Conservation (phyloP, 2,888 invertebrate genomes). For the Pachydiplax longipennis region DNA sequence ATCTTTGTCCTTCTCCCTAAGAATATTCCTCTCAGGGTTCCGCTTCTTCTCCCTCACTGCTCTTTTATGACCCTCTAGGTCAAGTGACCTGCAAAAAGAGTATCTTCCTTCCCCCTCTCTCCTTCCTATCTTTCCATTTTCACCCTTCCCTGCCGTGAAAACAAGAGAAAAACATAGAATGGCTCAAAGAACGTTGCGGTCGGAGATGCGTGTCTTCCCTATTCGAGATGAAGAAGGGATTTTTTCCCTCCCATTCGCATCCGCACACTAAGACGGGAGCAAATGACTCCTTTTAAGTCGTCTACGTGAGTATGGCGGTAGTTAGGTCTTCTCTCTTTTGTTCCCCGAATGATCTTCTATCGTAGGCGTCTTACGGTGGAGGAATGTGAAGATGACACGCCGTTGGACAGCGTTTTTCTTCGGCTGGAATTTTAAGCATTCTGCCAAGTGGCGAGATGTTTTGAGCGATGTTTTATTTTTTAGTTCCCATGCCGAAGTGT, state of each 20-base stretch:
- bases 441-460: not conserved
- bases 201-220: slow-evolving; percentile 27
- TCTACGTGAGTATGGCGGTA: not conserved
- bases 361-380: not conserved
- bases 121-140: not conserved
- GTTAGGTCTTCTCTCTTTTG: slow-evolving; percentile 24
- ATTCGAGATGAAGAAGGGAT: not conserved
- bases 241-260: not conserved
- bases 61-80: slow-evolving; percentile 18
- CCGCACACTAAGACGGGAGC: not conserved
- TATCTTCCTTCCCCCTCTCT: not conserved
- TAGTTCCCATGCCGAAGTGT: not conserved
- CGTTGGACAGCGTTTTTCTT: not conserved
- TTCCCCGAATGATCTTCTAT: slow-evolving; percentile 13
- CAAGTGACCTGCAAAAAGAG: slow-evolving; percentile 12
- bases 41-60: not conserved
- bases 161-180: not conserved
- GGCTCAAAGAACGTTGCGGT: slow-evolving; percentile 17
- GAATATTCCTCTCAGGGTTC: not conserved
- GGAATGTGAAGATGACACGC: not conserved
- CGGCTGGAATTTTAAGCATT: not conserved
- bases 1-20: not conserved
- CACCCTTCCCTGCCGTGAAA: not conserved
- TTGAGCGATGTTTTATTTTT: not conserved
- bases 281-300: not conserved